Evolutionary conservation across 2,797 vertebrate genomes (phyloP).

Genomic region (Salmo trutta): DNA sequence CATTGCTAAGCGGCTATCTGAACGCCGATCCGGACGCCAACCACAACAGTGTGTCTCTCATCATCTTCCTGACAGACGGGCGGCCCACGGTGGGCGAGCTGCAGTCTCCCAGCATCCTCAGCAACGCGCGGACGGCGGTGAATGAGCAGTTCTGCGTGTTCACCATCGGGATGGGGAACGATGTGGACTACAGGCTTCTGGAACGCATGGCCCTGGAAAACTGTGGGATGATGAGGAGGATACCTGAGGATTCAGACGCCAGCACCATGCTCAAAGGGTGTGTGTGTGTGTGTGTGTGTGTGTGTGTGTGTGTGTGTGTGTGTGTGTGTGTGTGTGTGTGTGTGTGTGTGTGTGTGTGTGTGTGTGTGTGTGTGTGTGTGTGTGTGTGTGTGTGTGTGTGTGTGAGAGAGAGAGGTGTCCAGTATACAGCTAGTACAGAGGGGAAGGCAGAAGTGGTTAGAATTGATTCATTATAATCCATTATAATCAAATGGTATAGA

Average conservation of each 20-base stretch:
- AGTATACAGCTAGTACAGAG: neutral
- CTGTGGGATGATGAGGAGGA: slow-evolving; percentile 87
- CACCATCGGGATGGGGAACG: slow-evolving; percentile 89
- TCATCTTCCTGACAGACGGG: slow-evolving; percentile 93
- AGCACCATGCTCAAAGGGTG: slow-evolving; percentile 90
- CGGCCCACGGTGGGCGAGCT: slow-evolving; percentile 87
- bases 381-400: too few species aligned
- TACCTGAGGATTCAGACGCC: slow-evolving; percentile 85
- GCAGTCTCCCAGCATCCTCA: slow-evolving; percentile 79
- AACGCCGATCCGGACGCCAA: slow-evolving; percentile 65
- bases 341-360: too few species aligned
- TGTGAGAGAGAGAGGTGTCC: neutral
- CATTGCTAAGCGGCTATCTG: slow-evolving; percentile 81
- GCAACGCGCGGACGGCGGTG: slow-evolving; percentile 82
- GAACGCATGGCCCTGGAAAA: slow-evolving; percentile 93
- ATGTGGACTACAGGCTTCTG: slow-evolving; percentile 90
- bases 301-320: too few species aligned
- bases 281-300: too few species aligned
- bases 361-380: too few species aligned
- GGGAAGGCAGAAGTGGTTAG: neutral
- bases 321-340: too few species aligned
- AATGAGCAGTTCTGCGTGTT: slow-evolving; percentile 89
- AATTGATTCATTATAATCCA: neutral
- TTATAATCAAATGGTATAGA: neutral
- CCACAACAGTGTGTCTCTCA: slow-evolving; percentile 86